Base-by-base conservation (phyloP, 2,797 vertebrate genomes). In the Manis crassicaudata region DNA sequence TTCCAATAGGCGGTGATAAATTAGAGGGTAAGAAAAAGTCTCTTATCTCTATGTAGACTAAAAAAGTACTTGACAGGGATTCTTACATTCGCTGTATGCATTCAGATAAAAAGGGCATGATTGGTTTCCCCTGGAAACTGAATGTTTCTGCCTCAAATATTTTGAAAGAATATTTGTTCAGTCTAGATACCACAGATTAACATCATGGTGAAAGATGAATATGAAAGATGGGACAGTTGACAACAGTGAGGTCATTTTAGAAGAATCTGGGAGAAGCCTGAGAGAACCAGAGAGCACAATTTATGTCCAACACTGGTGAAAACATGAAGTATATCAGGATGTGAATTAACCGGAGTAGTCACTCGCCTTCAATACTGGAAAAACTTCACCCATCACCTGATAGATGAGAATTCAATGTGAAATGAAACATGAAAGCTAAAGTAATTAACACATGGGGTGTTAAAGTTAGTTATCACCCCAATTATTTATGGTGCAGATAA, bases 21-120 rank as follows among this genome's bases (percentile, higher is more conserved):
- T 97, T 65, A 81, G 81, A 88, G 92, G 70, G 90, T 54, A 76
- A 87, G 84, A 29, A n/a, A 77, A 43, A n/a, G 62, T 80, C 93
- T 89, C 96, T 97, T 96, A 96, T 98, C 96, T 96, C 84, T 37
- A 8, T 37, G 12, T 6, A 73, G 80, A 94, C 95, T 83, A 60
- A 50, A 56, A 46, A 82, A 23, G 40, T 27, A 12, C 70, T 84
- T 68, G 82, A 92, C 93, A 90, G 35, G 21, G 8, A 2, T 37
- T 58, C 85, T 62, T 58, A 18, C 79, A 46, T 32, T 4, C 65
- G 52, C 50, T 37, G 23, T 27, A 23, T 32, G 40, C 17, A 2
- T 37, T 56, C 94, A 88, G 95, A 97, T 58, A 93, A 87, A 43
- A 18, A 27, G 43, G 0, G 32, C 18, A 0, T 3, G 56, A n/a